Conservation (phyloP, 2,797 vertebrate genomes). For the Bucorvus abyssinicus region DNA sequence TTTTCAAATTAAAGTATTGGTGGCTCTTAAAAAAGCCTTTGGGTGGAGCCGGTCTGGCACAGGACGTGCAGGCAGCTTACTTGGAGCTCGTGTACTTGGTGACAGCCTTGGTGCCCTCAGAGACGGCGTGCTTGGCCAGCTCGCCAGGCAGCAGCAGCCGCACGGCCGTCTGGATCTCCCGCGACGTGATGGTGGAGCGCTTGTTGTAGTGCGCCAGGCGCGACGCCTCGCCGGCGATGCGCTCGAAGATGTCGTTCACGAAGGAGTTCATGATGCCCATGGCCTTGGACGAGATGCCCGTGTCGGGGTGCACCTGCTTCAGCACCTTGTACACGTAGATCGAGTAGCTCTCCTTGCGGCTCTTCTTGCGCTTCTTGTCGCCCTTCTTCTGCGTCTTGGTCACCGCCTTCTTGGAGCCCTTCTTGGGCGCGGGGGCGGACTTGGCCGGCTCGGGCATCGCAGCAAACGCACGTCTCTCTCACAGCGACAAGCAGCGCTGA, state of each 20-base stretch:
- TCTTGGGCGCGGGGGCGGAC: not conserved
- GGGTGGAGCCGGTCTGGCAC: not conserved
- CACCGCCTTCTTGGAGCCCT: not conserved
- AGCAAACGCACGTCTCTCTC: accelerated
- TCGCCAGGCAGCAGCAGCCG: not conserved
- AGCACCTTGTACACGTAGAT: conserved; percentile 73
- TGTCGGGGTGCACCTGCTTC: conserved; percentile 70
- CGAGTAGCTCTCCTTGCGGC: not conserved
- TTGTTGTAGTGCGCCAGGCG: conserved; percentile 84
- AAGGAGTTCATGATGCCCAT: conserved; percentile 76
- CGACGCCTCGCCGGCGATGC: conserved; percentile 69
- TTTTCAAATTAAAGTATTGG: not conserved
- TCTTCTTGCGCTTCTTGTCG: not conserved
- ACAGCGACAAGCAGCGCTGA: too few relatives aligned
- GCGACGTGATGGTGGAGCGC: conserved; percentile 79
- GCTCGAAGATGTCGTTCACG: conserved; percentile 63
- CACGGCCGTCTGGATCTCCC: not conserved
- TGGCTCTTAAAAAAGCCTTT: conserved; percentile 22
- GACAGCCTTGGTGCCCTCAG: conserved; percentile 50
- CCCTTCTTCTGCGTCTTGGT: not conserved
- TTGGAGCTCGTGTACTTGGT: conserved; percentile 84
- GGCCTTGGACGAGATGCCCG: conserved; percentile 71
- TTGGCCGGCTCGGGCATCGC: not conserved
- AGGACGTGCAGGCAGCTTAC: not conserved
- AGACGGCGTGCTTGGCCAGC: not conserved